Evolutionary conservation across 2,797 vertebrate genomes (phyloP).

Genomic region (Xenops minutus): DNA sequence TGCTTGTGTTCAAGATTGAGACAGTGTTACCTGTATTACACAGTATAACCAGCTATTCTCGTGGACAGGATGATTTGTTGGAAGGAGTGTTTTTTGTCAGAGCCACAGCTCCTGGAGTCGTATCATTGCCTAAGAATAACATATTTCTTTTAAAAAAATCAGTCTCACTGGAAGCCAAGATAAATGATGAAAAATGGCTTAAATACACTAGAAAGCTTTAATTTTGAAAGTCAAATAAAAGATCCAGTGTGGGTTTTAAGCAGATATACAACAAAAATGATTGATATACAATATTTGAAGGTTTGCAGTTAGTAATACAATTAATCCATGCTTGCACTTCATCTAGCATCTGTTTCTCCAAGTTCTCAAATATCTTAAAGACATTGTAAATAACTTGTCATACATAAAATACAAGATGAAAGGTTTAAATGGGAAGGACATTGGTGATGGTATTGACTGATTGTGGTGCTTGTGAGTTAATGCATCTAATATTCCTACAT

Average conservation of each 20-base stretch:
- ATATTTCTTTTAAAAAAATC: not conserved
- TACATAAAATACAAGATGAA: fast-evolving
- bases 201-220: not conserved
- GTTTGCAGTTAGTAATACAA: not conserved
- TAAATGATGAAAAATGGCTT: not conserved
- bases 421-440: not conserved
- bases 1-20: not conserved
- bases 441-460: not conserved
- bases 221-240: not conserved
- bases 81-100: not conserved
- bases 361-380: not conserved
- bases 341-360: not conserved
- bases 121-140: not conserved
- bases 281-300: not conserved
- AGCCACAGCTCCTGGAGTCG: not conserved
- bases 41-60: not conserved
- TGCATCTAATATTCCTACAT: not conserved
- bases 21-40: not conserved
- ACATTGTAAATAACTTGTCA: not conserved
- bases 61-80: not conserved
- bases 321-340: not conserved
- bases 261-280: not conserved
- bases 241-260: not conserved
- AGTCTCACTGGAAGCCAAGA: not conserved
- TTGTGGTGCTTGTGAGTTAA: not conserved